phyloP scores from a whole-genome alignment of 2,113 vertebrate species.

The Corythornis madagascariensis region DNA sequence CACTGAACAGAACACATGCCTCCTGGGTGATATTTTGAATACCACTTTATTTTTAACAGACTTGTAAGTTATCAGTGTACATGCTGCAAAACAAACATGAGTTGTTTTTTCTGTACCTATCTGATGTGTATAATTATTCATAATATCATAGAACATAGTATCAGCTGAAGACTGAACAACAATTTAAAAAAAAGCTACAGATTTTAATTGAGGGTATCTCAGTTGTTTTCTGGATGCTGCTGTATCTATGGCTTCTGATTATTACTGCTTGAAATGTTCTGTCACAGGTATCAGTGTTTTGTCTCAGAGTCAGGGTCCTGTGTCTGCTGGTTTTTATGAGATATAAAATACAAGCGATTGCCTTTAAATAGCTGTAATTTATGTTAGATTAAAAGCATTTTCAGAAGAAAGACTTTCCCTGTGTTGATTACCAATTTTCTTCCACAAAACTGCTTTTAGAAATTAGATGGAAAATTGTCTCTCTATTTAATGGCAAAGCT shows the following conservation, averaged over 20 bases:
- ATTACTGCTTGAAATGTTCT: conserved; percentile 39
- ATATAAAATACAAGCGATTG: conserved; percentile 46
- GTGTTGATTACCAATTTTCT: conserved; percentile 57
- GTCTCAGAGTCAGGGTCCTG: conserved; percentile 35
- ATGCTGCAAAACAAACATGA: not conserved
- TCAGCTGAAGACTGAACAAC: not conserved
- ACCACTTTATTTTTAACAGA: conserved; percentile 42
- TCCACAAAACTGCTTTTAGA: conserved; percentile 23
- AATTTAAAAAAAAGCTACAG: not conserved
- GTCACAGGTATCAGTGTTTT: conserved; percentile 39
- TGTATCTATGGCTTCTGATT: conserved; percentile 23
- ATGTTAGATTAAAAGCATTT: not conserved
- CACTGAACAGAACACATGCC: conserved; percentile 51
- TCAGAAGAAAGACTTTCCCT: conserved; percentile 6
- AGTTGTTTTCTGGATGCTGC: conserved; percentile 3
- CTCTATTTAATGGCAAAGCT: conserved; percentile 36
- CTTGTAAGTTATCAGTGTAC: conserved; percentile 1
- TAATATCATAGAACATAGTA: not conserved
- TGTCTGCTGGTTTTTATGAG: conserved; percentile 27
- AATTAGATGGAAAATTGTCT: conserved; percentile 30
- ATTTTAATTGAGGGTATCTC: conserved; percentile 15
- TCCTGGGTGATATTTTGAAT: conserved; percentile 32
- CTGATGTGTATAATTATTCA: conserved; percentile 7
- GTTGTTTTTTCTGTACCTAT: not conserved
- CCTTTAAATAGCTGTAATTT: conserved; percentile 50